Base-by-base conservation (phyloP, 2,113 vertebrate species). In the Gila orcuttii region DNA sequence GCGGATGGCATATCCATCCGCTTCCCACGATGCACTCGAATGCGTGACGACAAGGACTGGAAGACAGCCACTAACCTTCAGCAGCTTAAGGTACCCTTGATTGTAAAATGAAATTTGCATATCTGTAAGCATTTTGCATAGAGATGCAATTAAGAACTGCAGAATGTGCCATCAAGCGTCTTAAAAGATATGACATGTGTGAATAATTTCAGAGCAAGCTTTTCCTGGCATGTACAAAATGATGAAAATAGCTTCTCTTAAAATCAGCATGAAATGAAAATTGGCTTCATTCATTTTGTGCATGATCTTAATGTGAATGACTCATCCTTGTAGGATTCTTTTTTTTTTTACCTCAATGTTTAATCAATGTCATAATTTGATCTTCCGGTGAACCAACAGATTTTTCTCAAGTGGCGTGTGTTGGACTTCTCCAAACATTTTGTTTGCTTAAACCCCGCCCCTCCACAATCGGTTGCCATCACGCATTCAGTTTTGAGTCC, bases 11-110 rank as follows among this genome's bases (percentile, higher is more conserved):
- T 99, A 93, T 99, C 98, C 83, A 99, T 99, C 91, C 97, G 98
- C 86, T 99, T 99, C 85, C 98, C 98, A 13, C 97, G 98, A 82
- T 98, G 97, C 92, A 99, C 98, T 0, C 95, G 97, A 19, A 96
- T 99, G 90, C 96, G 98, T 0, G 95, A 99, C 0, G 98, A 99
- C 93, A 99, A 99, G 85, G 97, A 99, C 94, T 99, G 98, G 98
- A 94, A 96, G 89, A 96, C 90, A 0, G 97, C 98, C 88, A 99
- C 98, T 89, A 97, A 96, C 91, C 93, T 99, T 81, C 95, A 94
- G 50, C 97, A 98, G 89, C 97, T 99, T 0, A 96, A 94, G 95
- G 98, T 99, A 87, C 1, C 2, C 15, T 69, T 52, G 11, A 55
- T n/a, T 57, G 47, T 33, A 23, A 83, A 81, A 66, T 31, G 2